Base-by-base conservation (phyloP, 2,113 vertebrate genomes). In the Rousettus leschenaultii region DNA sequence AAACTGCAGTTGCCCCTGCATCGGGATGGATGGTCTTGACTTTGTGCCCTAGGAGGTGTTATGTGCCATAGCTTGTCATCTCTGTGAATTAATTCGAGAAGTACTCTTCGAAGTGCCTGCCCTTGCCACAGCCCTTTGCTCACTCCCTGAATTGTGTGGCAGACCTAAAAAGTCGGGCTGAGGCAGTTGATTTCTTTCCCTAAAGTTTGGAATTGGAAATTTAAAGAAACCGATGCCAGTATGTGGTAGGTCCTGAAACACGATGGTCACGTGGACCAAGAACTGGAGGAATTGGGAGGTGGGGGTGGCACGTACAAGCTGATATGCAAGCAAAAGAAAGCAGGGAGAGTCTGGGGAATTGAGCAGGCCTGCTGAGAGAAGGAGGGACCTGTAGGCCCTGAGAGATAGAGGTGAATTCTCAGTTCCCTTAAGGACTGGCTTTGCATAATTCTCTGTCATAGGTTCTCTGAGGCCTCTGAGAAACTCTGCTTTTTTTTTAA, bases 331-430 rank as follows among this genome's bases (percentile, higher is more conserved):
- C 24, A 5, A 30, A 57, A 43, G 82, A 51, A 30, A 38, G 22
- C 19, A 84, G 55, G 8, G 38, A 4, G 5, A 13, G 12, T 21
- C 7, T 6, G 16, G 70, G 65, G 33, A 19, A 2, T 6, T 14
- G 26, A 19, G 74, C 63, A 53, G 68, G 35, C 15, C 48, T 4
- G 0, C 1, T 11, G 14, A 53, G 80, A 80, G 73, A 13, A 63
- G 19, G 14, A 43, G 51, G 43, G 45, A 2, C 28, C 14, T 0
- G 1, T 19, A 40, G 88, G 26, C 45, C 15, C 73, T 6, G 30
- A 0, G 6, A 38, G 53, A 4, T 1, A 18, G 28, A 18, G 16
- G 11, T 3, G 4, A 16, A 0, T 12, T 71, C 11, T 24, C 40
- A 10, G 48, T 10, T 57, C 18, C 19, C 30, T 30, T 7, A 74